Evolutionary conservation across 30 jellyfish, hydroid and myxozoan genomes (phyloP).

Genomic region (Aurelia sp.): DNA sequence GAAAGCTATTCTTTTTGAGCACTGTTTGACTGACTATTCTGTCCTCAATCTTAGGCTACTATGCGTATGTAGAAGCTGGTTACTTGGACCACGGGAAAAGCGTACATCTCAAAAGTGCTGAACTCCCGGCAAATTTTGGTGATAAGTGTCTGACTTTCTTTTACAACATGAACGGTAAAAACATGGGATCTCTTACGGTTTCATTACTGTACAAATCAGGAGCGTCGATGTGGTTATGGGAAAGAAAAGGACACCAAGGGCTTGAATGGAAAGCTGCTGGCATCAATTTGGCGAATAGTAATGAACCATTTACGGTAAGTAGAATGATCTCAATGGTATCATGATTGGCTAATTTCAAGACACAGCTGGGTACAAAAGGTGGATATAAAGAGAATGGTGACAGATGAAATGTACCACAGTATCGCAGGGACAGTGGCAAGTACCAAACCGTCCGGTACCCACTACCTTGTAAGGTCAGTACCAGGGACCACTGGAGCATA

Average conservation of each 20-base stretch:
- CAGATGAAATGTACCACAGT: too few species aligned
- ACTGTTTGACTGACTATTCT: too few species aligned
- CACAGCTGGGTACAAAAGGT: too few species aligned
- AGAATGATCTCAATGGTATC: too few species aligned
- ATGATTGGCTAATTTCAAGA: too few species aligned
- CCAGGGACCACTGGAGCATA: too few species aligned
- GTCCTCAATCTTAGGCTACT: slow-evolving; percentile 29
- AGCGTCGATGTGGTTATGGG: slow-evolving; percentile 69
- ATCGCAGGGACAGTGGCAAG: too few species aligned
- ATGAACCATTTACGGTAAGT: slow-evolving; percentile 65
- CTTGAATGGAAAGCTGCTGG: slow-evolving; percentile 80
- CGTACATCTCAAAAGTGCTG: slow-evolving; percentile 59
- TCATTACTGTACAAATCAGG: slow-evolving; percentile 28
- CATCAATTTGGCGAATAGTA: slow-evolving; percentile 33
- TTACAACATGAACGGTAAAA: slow-evolving; percentile 84
- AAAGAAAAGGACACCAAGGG: slow-evolving; percentile 81
- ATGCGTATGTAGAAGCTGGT: slow-evolving; percentile 70
- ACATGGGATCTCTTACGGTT: slow-evolving; percentile 45
- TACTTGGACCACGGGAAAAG: slow-evolving; percentile 18
- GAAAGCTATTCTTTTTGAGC: neutral
- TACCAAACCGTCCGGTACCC: too few species aligned
- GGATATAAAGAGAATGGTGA: too few species aligned
- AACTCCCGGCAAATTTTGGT: slow-evolving; percentile 69
- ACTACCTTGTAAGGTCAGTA: too few species aligned
- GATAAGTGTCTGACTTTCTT: slow-evolving; percentile 76